Conservation (phyloP, 2,888 invertebrate species). For the Brachyptera risi region DNA sequence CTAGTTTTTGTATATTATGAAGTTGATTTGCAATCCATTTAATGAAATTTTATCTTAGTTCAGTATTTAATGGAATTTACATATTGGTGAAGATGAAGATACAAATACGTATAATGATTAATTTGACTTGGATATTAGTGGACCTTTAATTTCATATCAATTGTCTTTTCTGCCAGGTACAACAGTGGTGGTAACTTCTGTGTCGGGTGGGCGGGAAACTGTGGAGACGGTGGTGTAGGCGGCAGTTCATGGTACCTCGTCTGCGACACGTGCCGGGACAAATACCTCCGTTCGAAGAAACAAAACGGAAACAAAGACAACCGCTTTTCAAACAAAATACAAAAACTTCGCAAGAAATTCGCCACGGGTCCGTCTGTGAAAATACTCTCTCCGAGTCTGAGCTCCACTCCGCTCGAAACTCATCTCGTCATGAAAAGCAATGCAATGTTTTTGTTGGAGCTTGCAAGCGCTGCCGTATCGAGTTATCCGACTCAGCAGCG, state of each 20-base stretch:
- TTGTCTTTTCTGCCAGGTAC: constrained; percentile 58
- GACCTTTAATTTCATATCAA: too few species aligned
- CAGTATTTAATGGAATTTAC: too few species aligned
- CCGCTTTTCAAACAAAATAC: constrained; percentile 30
- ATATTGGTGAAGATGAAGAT: too few species aligned
- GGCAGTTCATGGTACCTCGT: constrained; percentile 86
- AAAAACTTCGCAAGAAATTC: constrained; percentile 38
- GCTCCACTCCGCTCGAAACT: constrained; percentile 47
- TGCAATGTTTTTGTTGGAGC: constrained; percentile 86
- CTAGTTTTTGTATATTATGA: too few species aligned
- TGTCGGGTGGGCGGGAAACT: constrained; percentile 83
- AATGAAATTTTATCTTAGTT: too few species aligned
- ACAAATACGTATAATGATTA: too few species aligned
- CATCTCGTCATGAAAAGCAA: constrained; percentile 85
- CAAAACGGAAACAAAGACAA: constrained; percentile 25
- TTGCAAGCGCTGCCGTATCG: constrained; percentile 70
- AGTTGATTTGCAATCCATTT: too few species aligned
- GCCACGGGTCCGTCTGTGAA: constrained; percentile 38
- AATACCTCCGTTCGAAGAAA: constrained; percentile 50
- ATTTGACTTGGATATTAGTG: too few species aligned
- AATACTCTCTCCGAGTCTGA: constrained; percentile 40
- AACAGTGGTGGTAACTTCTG: constrained; percentile 86
- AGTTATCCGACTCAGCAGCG: constrained; percentile 34
- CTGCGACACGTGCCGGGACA: constrained; percentile 87
- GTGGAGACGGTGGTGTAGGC: constrained; percentile 77